Conservation (phyloP, 2,888 invertebrate genomes). For the Cephus runcator region DNA sequence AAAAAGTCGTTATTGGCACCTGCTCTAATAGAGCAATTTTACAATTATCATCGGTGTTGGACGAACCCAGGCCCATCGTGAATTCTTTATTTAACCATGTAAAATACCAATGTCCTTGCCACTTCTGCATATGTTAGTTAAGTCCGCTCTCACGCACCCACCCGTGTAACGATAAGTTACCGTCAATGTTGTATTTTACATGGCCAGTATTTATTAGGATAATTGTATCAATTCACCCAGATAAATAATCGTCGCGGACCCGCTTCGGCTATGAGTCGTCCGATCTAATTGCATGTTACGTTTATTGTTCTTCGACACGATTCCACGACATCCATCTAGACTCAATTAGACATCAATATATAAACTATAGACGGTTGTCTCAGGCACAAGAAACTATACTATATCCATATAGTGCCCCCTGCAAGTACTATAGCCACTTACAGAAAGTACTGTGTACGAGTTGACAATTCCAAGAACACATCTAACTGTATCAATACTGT, state of each 20-base stretch:
- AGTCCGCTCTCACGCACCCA: background rate
- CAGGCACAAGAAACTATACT: background rate
- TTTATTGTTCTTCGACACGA: background rate
- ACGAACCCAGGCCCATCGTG: background rate
- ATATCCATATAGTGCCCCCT: too few species aligned
- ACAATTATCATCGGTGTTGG: conserved; percentile 43
- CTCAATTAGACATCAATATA: background rate
- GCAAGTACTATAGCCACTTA: background rate
- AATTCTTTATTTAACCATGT: background rate
- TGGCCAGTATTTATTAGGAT: background rate
- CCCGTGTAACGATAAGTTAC: background rate
- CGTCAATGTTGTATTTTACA: background rate
- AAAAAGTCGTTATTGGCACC: conserved; percentile 46
- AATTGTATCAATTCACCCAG: background rate
- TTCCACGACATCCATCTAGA: background rate
- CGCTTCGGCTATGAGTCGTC: background rate
- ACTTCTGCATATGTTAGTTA: background rate
- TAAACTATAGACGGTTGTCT: background rate
- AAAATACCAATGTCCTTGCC: background rate
- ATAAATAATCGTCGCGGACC: background rate
- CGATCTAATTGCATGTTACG: background rate
- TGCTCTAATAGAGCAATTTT: conserved; percentile 53
- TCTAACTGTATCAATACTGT: too few species aligned
- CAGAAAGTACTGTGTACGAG: background rate
- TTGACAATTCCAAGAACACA: too few species aligned